Percentiles rank a stretch among this genome's conserved stretches.
phyloP scores from a whole-genome alignment of 2,888 invertebrate species.

The Anthrax anthrax region DNA sequence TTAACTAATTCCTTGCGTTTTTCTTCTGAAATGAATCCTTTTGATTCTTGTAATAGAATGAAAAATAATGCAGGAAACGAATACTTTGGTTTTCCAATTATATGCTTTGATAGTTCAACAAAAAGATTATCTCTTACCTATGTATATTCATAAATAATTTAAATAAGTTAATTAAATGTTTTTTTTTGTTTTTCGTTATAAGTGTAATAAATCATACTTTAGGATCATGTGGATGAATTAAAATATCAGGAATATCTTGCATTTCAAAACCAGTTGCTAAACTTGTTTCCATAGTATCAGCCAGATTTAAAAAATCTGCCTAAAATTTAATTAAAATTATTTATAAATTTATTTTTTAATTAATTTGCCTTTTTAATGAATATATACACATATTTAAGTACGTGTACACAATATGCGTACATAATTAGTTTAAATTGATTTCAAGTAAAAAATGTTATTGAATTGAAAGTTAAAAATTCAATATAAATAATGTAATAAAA shows the following conservation, averaged over 20 bases:
- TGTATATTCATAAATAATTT: slow-evolving; percentile 21
- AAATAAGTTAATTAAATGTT: neutral
- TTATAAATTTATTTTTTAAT: neutral
- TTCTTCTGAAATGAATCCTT: slow-evolving; percentile 32
- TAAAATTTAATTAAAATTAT: neutral
- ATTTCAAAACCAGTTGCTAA: slow-evolving; percentile 1
- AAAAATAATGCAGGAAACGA: slow-evolving; percentile 39
- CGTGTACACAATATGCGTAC: too few species aligned
- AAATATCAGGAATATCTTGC: slow-evolving; percentile 11
- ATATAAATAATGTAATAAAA: too few species aligned
- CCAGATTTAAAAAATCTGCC: neutral
- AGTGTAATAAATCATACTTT: slow-evolving; percentile 8
- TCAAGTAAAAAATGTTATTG: too few species aligned
- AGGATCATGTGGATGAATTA: slow-evolving; percentile 10
- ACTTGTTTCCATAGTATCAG: slow-evolving; percentile 1
- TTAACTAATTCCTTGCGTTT: slow-evolving; percentile 23
- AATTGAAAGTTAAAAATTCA: too few species aligned
- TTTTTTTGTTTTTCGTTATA: neutral
- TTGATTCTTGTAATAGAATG: slow-evolving; percentile 30
- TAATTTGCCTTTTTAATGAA: too few species aligned
- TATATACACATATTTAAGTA: too few species aligned
- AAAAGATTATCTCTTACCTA: slow-evolving; percentile 20
- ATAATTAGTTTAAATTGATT: too few species aligned
- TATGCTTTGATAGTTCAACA: slow-evolving; percentile 27
- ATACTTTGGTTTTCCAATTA: slow-evolving; percentile 31